Base-by-base conservation (phyloP, 2,888 invertebrate genomes). In the Caenorhabditis wallacei region DNA sequence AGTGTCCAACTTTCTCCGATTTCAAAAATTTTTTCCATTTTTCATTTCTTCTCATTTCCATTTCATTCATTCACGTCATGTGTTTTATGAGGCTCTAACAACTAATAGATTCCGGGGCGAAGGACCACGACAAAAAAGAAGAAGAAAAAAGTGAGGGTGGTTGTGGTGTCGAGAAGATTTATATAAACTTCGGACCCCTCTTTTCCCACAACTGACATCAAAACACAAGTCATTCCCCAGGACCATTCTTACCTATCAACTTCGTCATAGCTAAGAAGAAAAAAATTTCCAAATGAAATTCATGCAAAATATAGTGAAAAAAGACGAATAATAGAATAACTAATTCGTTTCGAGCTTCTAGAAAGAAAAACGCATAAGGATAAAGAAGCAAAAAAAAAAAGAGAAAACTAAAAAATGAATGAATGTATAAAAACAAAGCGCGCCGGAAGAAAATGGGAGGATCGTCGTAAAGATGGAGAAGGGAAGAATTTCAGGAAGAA, bases 31-130 rank as follows among this genome's bases (percentile, higher is more conserved):
- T 30, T 53, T 46, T 22, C 30, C 63, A 43, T 56, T 63, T 35
- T 74, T 57, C 56, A 64, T 43, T 74, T 53, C 43, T 40, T 46
- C 54, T 64, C 51, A 54, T 74, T 74, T 64, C 64, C 74, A 56
- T 26, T 63, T 64, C 48, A 46, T 48, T 48, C 46, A 37, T 64
- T 54, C 53, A 74, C 57, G 74, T 64, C 74, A 66, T 75, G 63
- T 75, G 74, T 75, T 66, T 53, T 75, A 74, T 61, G 53, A 40
- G 64, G 56, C 30, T 5, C 63, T 53, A 46, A 56, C 64, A 57
- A 48, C 69, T 70, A 70, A 70, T 48, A 70, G 48, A 70, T 57
- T 57, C 30, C 22, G 30, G 56, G 46, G n/a, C n/a, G n/a, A n/a
- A n/a, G n/a, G n/a, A n/a, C n/a, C n/a, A 18, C 10, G n/a, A 20